A percentile compares a stretch with the other conserved stretches of the same genome.
phyloP scores from a whole-genome alignment of 1,140 invertebrate species.

The Bombyx mandarina region DNA sequence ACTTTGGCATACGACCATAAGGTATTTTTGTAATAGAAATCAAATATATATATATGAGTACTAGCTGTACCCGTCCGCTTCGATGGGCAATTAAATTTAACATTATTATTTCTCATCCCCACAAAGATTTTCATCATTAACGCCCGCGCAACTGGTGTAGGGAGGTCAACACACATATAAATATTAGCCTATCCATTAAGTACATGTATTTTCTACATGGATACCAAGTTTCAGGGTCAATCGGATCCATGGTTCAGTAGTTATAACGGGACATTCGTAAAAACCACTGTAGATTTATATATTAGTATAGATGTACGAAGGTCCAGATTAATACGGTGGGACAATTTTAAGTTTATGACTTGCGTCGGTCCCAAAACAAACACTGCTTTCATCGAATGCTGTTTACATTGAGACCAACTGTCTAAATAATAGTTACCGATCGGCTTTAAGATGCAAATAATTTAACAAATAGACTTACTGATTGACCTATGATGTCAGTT shows the following conservation, averaged over 20 bases:
- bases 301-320: neutral
- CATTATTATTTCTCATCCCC: too few species aligned
- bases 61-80: too few species aligned
- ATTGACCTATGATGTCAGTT: conserved; percentile 7
- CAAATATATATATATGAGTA: neutral
- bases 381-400: neutral
- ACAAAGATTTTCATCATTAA: too few species aligned
- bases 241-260: too few species aligned
- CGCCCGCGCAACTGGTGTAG: too few species aligned
- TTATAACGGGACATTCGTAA: too few species aligned
- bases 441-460: conserved; percentile 13
- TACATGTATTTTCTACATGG: too few species aligned
- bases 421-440: conserved; percentile 16
- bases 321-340: neutral
- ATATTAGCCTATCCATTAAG: too few species aligned
- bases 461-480: conserved; percentile 14
- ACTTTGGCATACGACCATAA: neutral
- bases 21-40: neutral
- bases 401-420: conserved; percentile 19
- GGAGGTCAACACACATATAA: too few species aligned
- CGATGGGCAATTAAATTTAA: too few species aligned
- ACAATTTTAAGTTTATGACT: neutral
- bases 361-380: neutral
- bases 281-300: too few species aligned
- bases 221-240: too few species aligned